Conservation (phyloP, 2,797 vertebrate species). For the Crocodylus rhombifer region DNA sequence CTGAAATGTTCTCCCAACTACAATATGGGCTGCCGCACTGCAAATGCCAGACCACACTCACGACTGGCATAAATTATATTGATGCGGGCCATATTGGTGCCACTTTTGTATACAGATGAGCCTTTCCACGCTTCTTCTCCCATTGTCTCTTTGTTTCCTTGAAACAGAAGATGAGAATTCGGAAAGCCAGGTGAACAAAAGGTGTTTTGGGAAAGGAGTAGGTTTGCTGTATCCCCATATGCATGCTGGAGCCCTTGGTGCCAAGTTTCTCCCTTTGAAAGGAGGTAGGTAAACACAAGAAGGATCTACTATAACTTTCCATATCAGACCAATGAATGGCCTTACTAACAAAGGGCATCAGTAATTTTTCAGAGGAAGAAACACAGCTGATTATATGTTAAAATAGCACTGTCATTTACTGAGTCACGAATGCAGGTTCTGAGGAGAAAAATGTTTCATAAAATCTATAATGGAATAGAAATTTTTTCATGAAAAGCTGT, state of each 20-base stretch:
- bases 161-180: not conserved
- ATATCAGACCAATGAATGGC: not conserved
- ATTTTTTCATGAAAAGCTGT: not conserved
- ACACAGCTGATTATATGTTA: not conserved
- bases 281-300: not conserved
- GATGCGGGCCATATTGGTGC: not conserved
- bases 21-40: too few relatives aligned
- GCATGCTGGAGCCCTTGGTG: not conserved
- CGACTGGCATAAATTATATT: accelerated
- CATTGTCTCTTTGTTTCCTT: too few relatives aligned
- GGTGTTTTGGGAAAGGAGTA: accelerated
- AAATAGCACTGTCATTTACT: not conserved
- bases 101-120: not conserved
- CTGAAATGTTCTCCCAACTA: not conserved
- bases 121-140: accelerated
- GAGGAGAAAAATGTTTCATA: not conserved
- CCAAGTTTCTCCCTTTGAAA: too few relatives aligned
- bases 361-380: not conserved
- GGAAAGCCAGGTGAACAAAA: not conserved
- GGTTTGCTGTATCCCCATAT: accelerated
- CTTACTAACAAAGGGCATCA: not conserved
- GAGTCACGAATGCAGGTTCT: not conserved
- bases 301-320: not conserved
- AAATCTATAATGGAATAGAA: not conserved
- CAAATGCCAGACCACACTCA: accelerated